A percentile compares a stretch with the other conserved stretches of the same genome.
phyloP scores from a whole-genome alignment of 2,888 invertebrate genomes.

The Drosophila neutralis region DNA sequence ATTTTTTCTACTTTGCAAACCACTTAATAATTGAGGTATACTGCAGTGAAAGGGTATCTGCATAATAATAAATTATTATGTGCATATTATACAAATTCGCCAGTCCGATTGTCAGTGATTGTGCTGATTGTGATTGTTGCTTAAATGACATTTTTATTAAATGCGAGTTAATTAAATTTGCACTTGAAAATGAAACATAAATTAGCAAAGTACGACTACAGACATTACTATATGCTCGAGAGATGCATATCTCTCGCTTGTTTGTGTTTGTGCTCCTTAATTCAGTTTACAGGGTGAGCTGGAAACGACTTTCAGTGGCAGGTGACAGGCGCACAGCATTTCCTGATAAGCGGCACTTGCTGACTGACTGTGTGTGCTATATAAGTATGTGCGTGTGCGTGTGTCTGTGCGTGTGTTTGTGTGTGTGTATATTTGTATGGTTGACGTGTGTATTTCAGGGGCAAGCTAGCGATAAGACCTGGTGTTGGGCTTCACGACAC shows the following conservation, averaged over 20 bases:
- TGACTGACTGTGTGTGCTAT: not conserved
- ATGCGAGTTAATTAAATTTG: slow-evolving; percentile 68
- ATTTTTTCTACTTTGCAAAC: not conserved
- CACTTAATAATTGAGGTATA: not conserved
- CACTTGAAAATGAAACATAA: slow-evolving; percentile 46
- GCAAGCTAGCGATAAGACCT: slow-evolving; percentile 48
- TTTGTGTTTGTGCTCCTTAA: not conserved
- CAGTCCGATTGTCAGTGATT: slow-evolving; percentile 16
- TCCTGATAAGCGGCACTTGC: slow-evolving; percentile 35
- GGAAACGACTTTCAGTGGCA: slow-evolving; percentile 38
- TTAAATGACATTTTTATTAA: slow-evolving; percentile 65
- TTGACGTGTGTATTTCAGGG: slow-evolving; percentile 40
- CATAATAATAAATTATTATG: slow-evolving; percentile 39
- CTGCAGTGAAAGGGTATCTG: slow-evolving; percentile 4
- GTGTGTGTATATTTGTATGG: not conserved
- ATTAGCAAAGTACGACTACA: slow-evolving; percentile 28
- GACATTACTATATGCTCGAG: slow-evolving; percentile 12
- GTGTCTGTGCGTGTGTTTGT: not conserved
- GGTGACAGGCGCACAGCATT: slow-evolving; percentile 60
- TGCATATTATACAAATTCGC: slow-evolving; percentile 49
- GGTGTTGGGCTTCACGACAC: slow-evolving; percentile 41
- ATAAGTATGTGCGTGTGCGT: not conserved
- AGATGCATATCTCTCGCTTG: slow-evolving; percentile 13
- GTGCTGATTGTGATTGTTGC: slow-evolving; percentile 5
- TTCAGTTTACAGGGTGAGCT: slow-evolving; percentile 33